Conservation (phyloP, 2,888 invertebrate genomes). For the Stenichneumon culpator region DNA sequence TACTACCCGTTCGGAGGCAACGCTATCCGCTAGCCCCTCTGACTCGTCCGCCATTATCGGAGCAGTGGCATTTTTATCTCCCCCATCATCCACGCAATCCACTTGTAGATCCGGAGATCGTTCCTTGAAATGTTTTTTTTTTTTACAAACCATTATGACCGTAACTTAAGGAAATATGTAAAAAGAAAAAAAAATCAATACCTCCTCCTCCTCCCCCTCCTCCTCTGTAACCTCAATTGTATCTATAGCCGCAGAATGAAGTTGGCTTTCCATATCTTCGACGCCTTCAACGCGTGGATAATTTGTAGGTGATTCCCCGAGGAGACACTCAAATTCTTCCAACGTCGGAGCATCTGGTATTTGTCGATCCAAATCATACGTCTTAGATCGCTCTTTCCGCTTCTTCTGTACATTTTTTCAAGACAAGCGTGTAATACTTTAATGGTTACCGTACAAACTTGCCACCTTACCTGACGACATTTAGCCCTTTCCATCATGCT, state of each 20-base stretch:
- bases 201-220: conserved; percentile 41
- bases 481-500: conserved; percentile 54
- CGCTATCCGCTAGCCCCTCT: neutral
- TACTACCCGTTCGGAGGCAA: conserved; percentile 34
- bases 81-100: conserved; percentile 51
- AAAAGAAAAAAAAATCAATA: neutral
- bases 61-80: conserved; percentile 69
- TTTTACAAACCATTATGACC: neutral
- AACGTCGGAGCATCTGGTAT: conserved; percentile 83
- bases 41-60: conserved; percentile 69
- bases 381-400: conserved; percentile 78
- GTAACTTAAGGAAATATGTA: conserved; percentile 14
- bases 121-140: conserved; percentile 1
- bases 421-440: neutral
- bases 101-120: conserved; percentile 26
- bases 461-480: conserved; percentile 41
- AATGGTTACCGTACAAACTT: neutral
- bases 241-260: conserved; percentile 83
- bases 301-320: conserved; percentile 83
- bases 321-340: conserved; percentile 83
- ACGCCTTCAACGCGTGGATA: conserved; percentile 83
- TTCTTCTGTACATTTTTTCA: conserved; percentile 74
- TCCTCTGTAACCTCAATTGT: conserved; percentile 80
- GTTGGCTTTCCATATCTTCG: conserved; percentile 84
- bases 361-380: conserved; percentile 76